Evolutionary conservation across 2,797 vertebrate species (phyloP), one percentile per base, ranked within the genome.

Genomic region (Decapterus maruadsi): DNA sequence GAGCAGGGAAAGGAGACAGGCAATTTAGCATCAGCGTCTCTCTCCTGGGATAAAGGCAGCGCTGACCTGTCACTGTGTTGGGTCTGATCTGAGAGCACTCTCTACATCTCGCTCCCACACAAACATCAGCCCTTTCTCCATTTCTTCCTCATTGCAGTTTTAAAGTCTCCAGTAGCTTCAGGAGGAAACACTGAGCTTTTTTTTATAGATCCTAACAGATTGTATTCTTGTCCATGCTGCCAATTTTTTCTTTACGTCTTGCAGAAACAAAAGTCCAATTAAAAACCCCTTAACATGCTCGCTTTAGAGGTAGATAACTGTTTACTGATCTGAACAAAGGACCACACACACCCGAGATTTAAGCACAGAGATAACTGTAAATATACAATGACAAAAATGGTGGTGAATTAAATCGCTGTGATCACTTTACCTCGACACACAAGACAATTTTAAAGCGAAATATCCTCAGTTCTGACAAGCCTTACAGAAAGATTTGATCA

Each of bases 11-110:
- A 67, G 63, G 60, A 67, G 88, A 85, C 63, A 64, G 48, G 53
- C 81, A 85, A 89, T 92, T 87, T 90, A 83, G 75, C 80, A 75
- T 84, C 73, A 65, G 42, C 68, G 64, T 78, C 68, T 75, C 68
- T 66, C 58, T 77, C 20, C 1, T 64, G 82, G 83, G 88, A 80
- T 63, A 1, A 67, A 68, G 78, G 71, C 43, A 43, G 54, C 17
- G 42, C 75, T 87, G 83, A 81, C 81, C 89, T 78, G 80, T 79
- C 87, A 69, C 88, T 8, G 75, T 12, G 40, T 58, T 8, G 34
- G 29, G 22, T 70, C 72, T 75, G 74, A 86, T 72, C 61, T 51
- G 53, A 75, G 36, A 80, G 26, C 42, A 89, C 7, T 54, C 74
- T 50, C 19, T 0, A 1, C 78, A 60, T 83, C 69, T 91, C 43